Base-by-base conservation (phyloP, 2,113 vertebrate species). In the Salminus brasiliensis region DNA sequence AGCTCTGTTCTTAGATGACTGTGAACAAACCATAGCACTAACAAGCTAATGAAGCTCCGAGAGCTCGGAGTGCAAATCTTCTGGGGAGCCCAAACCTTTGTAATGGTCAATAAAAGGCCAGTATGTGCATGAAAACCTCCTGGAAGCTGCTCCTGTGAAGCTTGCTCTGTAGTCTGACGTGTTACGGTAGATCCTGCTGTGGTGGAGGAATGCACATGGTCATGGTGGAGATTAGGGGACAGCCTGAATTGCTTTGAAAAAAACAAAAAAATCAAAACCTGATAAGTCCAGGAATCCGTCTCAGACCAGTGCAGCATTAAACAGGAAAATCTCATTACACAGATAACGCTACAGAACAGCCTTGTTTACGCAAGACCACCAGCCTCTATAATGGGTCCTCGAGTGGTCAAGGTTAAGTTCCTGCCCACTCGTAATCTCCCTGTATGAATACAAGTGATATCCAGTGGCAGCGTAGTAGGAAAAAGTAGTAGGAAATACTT, bases 261-360 rank as follows among this genome's bases (percentile, higher is more conserved):
- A n/a, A n/a, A n/a, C n/a, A n/a, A n/a, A n/a, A n/a, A n/a, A n/a
- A n/a, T n/a, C n/a, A 84, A 80, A 47, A 75, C 52, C 78, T 34
- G 81, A 86, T 87, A 41, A 55, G 69, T 82, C 68, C 70, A 78
- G 76, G 66, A 80, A 78, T 82, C 63, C 84, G 88, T 87, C 88
- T 81, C 16, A 25, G 32, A 11, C 29, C 55, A 11, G 60, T 29
- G 21, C 77, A 89, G 90, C 83, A 90, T 68, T 85, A 91, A 93
- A 92, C 92, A 92, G 91, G 91, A 93, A 91, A 71, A 16, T 76
- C 78, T 81, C 83, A 82, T 92, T 89, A 89, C 39, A 79, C 66
- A 81, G 82, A 86, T 88, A 85, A 84, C 82, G 75, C 55, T 41
- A 13, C 55, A 86, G 72, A 83, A 85, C 73, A 52, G 39, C 80